Evolutionary conservation across 2,888 invertebrate species (phyloP).

Genomic region (Charanyca ferruginea): DNA sequence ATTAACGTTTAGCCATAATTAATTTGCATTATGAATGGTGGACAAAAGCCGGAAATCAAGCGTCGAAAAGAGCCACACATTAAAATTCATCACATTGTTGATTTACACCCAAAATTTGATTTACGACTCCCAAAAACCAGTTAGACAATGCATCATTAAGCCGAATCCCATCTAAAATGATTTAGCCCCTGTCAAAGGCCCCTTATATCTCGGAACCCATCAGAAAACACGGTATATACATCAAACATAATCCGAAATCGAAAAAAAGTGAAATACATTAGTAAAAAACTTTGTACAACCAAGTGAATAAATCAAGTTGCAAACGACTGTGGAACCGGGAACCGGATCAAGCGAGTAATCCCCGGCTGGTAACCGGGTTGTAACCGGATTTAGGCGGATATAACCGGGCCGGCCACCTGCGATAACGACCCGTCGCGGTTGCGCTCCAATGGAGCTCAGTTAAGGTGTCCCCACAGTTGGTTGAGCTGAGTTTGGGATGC

Average conservation of each 20-base stretch:
- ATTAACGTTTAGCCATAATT: conserved; percentile 2
- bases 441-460: conserved; percentile 56
- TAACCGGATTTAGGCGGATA: conserved; percentile 82
- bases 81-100: conserved; percentile 40
- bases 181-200: conserved; percentile 39
- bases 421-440: conserved; percentile 81
- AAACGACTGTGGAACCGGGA: conserved; percentile 79
- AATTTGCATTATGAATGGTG: conserved; percentile 23
- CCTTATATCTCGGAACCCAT: conserved; percentile 41
- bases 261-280: conserved; percentile 56
- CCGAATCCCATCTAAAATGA: conserved; percentile 48
- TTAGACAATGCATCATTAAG: conserved; percentile 48
- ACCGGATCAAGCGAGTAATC: conserved; percentile 88
- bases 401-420: conserved; percentile 84
- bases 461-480: conserved; percentile 57
- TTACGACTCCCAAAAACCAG: conserved; percentile 32
- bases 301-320: conserved; percentile 87
- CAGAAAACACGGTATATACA: conserved; percentile 49
- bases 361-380: conserved; percentile 83
- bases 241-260: conserved; percentile 52
- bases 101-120: conserved; percentile 39
- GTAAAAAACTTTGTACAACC: conserved; percentile 62
- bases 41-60: not conserved
- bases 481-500: conserved; percentile 25
- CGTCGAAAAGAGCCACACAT: conserved; percentile 14